Percentiles rank a stretch among this genome's conserved stretches.
Evolutionary conservation across 2,113 vertebrate species (phyloP).

Genomic region (Sturnira hondurensis): DNA sequence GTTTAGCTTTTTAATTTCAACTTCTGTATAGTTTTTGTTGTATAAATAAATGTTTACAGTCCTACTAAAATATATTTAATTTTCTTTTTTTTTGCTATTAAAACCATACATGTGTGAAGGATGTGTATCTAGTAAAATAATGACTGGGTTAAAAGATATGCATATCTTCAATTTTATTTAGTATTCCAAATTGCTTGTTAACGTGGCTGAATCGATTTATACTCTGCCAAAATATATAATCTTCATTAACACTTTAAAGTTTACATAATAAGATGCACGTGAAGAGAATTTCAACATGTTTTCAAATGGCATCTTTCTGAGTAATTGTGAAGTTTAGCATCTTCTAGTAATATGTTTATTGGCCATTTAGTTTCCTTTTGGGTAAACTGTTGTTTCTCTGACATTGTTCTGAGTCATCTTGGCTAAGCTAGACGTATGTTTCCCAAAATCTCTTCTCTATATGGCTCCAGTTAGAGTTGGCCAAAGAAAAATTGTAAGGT

Average conservation of each 20-base stretch:
- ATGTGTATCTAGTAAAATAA: not conserved
- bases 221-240: not conserved
- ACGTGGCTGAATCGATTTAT: not conserved
- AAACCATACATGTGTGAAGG: not conserved
- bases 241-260: not conserved
- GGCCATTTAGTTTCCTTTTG: not conserved
- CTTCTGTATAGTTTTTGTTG: not conserved
- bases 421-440: not conserved
- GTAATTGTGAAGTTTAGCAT: not conserved
- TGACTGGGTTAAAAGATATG: not conserved
- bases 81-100: not conserved
- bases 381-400: not conserved
- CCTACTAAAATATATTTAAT: not conserved
- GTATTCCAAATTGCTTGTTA: conserved; percentile 9
- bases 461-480: not conserved
- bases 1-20: not conserved
- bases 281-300: not conserved
- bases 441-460: not conserved
- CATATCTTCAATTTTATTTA: not conserved
- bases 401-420: not conserved
- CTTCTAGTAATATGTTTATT: not conserved
- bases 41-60: not conserved
- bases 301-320: not conserved
- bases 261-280: not conserved
- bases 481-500: not conserved